Evolutionary conservation across 2,113 vertebrate genomes (phyloP).

Genomic region (Cavia porcellus): DNA sequence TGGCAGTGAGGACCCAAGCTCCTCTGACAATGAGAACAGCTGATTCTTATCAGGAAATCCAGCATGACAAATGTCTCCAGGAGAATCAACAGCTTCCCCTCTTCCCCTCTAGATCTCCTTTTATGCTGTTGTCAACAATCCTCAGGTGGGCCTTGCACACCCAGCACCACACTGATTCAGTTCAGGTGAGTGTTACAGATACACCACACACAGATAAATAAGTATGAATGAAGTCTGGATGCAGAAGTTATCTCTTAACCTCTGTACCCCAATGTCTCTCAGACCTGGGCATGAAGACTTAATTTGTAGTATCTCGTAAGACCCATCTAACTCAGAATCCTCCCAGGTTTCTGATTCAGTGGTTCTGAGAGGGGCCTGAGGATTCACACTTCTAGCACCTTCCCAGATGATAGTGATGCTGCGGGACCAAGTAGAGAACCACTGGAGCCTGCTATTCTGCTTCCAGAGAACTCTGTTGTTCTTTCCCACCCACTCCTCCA

Average conservation of each 20-base stretch:
- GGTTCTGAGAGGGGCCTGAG: background rate
- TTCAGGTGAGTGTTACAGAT: background rate
- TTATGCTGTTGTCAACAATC: background rate
- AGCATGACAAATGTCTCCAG: background rate
- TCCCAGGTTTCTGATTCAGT: slow-evolving; percentile 6
- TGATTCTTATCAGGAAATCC: background rate
- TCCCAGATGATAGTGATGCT: background rate
- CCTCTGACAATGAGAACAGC: background rate
- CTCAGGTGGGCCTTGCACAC: background rate
- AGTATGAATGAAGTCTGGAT: background rate
- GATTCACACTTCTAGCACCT: background rate
- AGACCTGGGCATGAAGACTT: background rate
- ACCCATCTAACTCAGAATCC: background rate
- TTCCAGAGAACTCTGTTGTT: background rate
- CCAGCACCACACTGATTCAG: background rate
- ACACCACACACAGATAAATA: background rate
- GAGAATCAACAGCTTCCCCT: background rate
- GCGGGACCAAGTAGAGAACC: background rate
- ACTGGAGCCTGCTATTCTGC: background rate
- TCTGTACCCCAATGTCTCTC: background rate
- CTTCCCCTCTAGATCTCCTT: background rate
- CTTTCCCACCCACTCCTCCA: background rate
- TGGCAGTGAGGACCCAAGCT: background rate
- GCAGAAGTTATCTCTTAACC: background rate
- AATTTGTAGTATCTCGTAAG: background rate